Evolutionary conservation across 2,888 invertebrate species (phyloP).

Genomic region (Nomada fabriciana): DNA sequence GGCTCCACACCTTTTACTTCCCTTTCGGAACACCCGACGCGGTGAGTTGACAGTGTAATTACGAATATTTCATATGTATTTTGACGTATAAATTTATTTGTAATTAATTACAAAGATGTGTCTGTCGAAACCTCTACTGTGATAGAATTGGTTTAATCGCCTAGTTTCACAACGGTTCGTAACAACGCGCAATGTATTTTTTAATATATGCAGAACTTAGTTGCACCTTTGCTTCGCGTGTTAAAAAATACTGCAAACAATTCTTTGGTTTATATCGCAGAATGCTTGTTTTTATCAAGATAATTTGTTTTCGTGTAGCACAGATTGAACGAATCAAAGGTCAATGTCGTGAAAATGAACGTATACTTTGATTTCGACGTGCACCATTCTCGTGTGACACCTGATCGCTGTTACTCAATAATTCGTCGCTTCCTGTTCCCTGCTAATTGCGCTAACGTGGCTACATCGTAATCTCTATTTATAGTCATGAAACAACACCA

Average conservation of each 20-base stretch:
- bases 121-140: too few species aligned
- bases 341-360: background rate
- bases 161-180: too few species aligned
- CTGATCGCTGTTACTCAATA: slow-evolving; percentile 54
- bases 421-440: slow-evolving; percentile 41
- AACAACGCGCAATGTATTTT: too few species aligned
- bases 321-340: background rate
- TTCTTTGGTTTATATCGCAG: too few species aligned
- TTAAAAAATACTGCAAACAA: too few species aligned
- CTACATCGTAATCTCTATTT: slow-evolving; percentile 78
- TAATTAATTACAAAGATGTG: too few species aligned
- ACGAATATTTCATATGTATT: background rate
- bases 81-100: background rate
- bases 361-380: background rate
- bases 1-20: background rate
- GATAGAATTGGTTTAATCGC: too few species aligned
- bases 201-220: too few species aligned
- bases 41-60: background rate
- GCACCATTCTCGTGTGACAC: slow-evolving; percentile 25
- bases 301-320: too few species aligned
- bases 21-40: background rate
- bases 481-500: slow-evolving; percentile 75
- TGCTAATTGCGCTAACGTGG: slow-evolving; percentile 65
- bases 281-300: too few species aligned
- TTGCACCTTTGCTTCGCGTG: too few species aligned